These are phyloP conservation scores for Cryptocephalus moraei DNA, from an alignment of 2,888 invertebrate species.

Conservation along the genomic window DNA sequence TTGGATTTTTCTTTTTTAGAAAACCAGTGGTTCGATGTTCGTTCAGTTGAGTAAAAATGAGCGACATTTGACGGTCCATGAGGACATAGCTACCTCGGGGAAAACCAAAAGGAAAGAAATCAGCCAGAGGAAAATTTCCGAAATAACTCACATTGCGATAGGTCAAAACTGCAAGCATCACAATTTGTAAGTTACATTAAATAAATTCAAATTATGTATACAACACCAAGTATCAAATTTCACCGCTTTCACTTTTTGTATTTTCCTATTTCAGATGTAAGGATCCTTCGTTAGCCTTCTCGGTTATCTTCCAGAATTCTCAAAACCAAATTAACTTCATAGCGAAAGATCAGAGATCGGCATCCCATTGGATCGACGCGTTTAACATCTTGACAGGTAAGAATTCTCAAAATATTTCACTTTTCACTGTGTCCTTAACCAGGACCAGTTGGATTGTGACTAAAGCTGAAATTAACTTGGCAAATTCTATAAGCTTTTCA, in stretches of 20 bases:
- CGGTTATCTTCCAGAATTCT: slow-evolving; percentile 25
- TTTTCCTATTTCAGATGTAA: slow-evolving; percentile 15
- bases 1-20: slow-evolving; percentile 16
- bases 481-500: too few species aligned
- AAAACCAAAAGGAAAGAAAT: too few species aligned
- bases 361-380: slow-evolving; percentile 31
- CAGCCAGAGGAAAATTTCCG: slow-evolving; percentile 8
- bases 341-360: slow-evolving; percentile 26
- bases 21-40: slow-evolving; percentile 19
- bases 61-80: slow-evolving; percentile 19
- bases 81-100: slow-evolving; percentile 12
- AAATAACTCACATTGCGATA: slow-evolving; percentile 29
- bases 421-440: too few species aligned
- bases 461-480: too few species aligned
- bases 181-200: slow-evolving; percentile 20
- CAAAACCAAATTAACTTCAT: slow-evolving; percentile 27
- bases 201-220: not conserved
- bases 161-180: slow-evolving; percentile 32
- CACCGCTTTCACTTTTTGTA: too few species aligned
- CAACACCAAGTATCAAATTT: too few species aligned
- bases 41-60: slow-evolving; percentile 22
- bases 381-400: slow-evolving; percentile 29
- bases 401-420: not conserved
- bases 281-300: slow-evolving; percentile 25
- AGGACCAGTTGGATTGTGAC: too few species aligned